Conservation (phyloP, 1,140 invertebrate species). For the Drosophila triauraria region DNA sequence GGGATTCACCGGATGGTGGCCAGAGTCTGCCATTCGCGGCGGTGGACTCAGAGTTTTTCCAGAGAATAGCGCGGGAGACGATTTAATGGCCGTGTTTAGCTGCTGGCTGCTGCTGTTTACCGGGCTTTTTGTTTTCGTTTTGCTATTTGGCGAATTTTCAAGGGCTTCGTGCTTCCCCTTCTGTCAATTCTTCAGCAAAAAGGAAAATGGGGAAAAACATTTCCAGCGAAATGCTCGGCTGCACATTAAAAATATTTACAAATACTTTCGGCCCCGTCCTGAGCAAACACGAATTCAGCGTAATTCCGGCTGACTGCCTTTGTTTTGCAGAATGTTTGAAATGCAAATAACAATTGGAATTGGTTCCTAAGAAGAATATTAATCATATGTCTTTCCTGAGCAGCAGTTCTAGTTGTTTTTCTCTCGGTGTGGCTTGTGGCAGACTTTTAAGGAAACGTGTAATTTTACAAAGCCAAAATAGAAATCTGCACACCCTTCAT, state of each 20-base stretch:
- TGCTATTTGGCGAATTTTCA: constrained; percentile 48
- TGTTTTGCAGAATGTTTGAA: constrained; percentile 31
- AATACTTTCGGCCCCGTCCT: constrained; percentile 45
- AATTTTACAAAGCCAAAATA: not conserved
- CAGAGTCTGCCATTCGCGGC: constrained; percentile 39
- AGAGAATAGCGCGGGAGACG: constrained; percentile 33
- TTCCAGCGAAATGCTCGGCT: constrained; percentile 60
- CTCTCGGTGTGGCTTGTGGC: not conserved
- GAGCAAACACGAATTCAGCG: constrained; percentile 41
- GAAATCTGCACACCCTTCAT: constrained; percentile 20
- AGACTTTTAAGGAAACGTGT: constrained; percentile 11
- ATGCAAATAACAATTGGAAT: constrained; percentile 8
- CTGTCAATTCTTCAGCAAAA: constrained; percentile 19
- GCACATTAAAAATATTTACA: constrained; percentile 74
- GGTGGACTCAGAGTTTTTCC: constrained; percentile 52
- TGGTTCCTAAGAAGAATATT: constrained; percentile 5
- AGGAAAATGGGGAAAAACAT: constrained; percentile 56
- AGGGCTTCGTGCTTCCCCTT: constrained; percentile 45
- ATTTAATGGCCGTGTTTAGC: constrained; percentile 58
- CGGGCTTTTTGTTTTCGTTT: constrained; percentile 53
- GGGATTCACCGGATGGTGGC: constrained; percentile 49
- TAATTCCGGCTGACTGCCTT: constrained; percentile 33
- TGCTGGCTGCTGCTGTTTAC: constrained; percentile 38
- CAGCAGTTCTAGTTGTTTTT: not conserved
- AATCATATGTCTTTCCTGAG: constrained; percentile 1